These are phyloP conservation scores for Gorsachius magnificus DNA, from an alignment of 2,797 vertebrate genomes.

Conservation along the genomic window DNA sequence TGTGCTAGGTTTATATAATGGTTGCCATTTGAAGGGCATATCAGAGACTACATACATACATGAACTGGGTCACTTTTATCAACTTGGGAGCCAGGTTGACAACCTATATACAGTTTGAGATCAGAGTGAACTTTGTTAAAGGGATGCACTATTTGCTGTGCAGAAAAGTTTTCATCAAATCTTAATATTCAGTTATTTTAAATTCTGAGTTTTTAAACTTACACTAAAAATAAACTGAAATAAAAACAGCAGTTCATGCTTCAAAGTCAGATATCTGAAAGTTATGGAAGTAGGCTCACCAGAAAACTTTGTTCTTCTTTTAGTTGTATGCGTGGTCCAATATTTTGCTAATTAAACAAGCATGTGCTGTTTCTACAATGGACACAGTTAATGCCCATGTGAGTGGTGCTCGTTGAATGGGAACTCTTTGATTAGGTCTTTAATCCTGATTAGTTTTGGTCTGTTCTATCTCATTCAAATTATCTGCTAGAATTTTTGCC, in stretches of 20 bases:
- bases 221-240: neutral
- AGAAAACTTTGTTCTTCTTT: neutral
- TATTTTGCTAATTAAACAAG: neutral
- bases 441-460: neutral
- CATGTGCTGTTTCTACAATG: neutral
- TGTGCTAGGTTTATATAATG: conserved; percentile 20
- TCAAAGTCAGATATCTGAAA: neutral
- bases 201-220: neutral
- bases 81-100: neutral
- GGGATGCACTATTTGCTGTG: neutral
- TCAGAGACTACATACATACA: neutral
- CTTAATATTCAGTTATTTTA: neutral
- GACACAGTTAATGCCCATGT: neutral
- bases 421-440: neutral
- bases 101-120: neutral
- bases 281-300: neutral
- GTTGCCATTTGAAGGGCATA: neutral
- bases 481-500: neutral
- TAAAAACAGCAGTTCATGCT: neutral
- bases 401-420: neutral
- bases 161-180: neutral
- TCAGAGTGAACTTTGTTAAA: neutral
- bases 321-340: neutral
- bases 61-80: conserved; percentile 13
- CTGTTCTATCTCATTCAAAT: neutral